Evolutionary conservation across 2,888 invertebrate genomes (phyloP).

Genomic region (Orgyia antiqua): DNA sequence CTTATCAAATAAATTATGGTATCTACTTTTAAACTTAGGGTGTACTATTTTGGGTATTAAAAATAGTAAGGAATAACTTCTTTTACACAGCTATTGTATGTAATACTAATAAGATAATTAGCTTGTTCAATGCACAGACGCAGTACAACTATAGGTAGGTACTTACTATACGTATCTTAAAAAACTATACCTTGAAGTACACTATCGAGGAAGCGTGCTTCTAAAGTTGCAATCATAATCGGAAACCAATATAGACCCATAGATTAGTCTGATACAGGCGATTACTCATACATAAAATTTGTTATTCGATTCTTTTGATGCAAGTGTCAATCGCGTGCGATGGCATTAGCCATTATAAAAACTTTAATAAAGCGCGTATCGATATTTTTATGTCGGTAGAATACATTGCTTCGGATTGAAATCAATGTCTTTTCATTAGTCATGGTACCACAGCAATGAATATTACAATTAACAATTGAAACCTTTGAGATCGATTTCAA

Average conservation of each 20-base stretch:
- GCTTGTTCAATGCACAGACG: too few relatives aligned
- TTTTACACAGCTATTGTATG: too few relatives aligned
- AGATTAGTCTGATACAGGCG: conserved; percentile 31
- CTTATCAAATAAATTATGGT: too few relatives aligned
- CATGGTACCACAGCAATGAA: conserved; percentile 30
- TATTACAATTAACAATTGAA: conserved; percentile 24
- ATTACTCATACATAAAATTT: conserved; percentile 36
- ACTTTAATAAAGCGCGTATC: conserved; percentile 19
- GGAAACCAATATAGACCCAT: conserved; percentile 40
- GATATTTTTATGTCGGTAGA: conserved; percentile 18
- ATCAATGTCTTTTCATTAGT: conserved; percentile 1
- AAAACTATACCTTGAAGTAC: too few relatives aligned
- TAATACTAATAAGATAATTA: too few relatives aligned
- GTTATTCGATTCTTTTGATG: conserved; percentile 45
- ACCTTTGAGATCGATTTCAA: conserved; percentile 47
- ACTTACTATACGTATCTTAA: too few relatives aligned
- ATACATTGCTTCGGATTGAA: conserved; percentile 27
- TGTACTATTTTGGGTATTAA: too few relatives aligned
- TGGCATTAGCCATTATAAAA: conserved; percentile 29
- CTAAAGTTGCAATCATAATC: conserved; percentile 25
- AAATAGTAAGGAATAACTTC: too few relatives aligned
- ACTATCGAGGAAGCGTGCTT: conserved; percentile 24
- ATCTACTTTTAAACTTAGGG: too few relatives aligned
- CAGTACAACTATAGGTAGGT: too few relatives aligned
- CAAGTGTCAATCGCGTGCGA: conserved; percentile 35